These are phyloP conservation scores for Augochlorella aurata DNA, from an alignment of 2,888 invertebrate genomes.

Conservation along the genomic window DNA sequence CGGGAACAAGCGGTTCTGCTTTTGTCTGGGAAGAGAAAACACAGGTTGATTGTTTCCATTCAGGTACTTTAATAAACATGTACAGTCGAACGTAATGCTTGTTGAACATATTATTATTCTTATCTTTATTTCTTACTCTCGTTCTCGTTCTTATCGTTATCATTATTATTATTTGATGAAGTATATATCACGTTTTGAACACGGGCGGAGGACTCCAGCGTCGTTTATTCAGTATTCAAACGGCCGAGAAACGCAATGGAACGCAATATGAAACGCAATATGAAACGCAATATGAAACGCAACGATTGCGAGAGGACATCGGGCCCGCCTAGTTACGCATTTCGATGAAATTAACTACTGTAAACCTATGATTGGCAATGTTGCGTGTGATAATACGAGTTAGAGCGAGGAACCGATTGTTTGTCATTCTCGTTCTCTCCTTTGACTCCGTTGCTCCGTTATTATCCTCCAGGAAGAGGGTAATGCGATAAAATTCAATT, in stretches of 20 bases:
- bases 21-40: constrained; percentile 43
- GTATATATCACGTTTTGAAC: constrained; percentile 53
- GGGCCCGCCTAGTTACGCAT: constrained; percentile 37
- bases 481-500: too few species aligned
- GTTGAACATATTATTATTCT: constrained; percentile 35
- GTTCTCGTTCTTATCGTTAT: too few species aligned
- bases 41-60: constrained; percentile 51
- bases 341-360: constrained; percentile 29
- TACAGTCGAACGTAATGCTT: constrained; percentile 48
- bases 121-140: background rate
- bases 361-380: constrained; percentile 48
- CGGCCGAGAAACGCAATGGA: constrained; percentile 23
- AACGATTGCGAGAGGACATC: constrained; percentile 15
- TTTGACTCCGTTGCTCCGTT: background rate
- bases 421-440: background rate
- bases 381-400: constrained; percentile 26
- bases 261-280: constrained; percentile 20
- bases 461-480: background rate
- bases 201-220: constrained; percentile 55
- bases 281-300: constrained; percentile 28
- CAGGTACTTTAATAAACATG: constrained; percentile 58
- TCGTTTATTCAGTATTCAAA: constrained; percentile 17
- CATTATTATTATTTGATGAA: constrained; percentile 40
- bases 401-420: constrained; percentile 15
- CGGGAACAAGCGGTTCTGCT: background rate